Conservation (phyloP, 2,113 vertebrate species). For the Grammomys dolichurus region DNA sequence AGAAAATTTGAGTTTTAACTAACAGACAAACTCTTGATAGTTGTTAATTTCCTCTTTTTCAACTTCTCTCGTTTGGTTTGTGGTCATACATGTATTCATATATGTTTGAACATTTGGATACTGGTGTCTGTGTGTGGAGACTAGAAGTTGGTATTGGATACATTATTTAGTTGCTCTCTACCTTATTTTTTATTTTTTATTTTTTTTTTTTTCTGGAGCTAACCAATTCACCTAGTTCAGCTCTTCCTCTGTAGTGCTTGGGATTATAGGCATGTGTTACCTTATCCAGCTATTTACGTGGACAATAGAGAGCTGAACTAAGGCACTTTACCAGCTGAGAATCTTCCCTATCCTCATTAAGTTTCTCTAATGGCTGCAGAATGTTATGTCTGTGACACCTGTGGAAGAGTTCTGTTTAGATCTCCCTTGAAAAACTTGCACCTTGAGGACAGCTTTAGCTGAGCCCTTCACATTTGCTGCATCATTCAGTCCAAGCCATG, state of each 20-base stretch:
- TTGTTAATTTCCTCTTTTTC: constrained; percentile 13
- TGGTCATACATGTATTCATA: background rate
- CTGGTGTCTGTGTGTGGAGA: background rate
- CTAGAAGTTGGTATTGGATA: background rate
- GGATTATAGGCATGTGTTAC: background rate
- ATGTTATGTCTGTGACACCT: background rate
- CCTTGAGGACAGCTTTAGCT: constrained; percentile 48
- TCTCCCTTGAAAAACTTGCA: background rate
- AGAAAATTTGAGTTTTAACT: background rate
- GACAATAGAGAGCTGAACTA: background rate
- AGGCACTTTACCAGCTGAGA: background rate
- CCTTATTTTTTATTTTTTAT: background rate
- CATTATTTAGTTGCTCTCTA: background rate
- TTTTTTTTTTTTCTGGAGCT: background rate
- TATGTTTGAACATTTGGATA: background rate
- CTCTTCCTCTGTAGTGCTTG: background rate
- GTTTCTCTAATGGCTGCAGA: background rate
- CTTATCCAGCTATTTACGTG: background rate
- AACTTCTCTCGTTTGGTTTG: background rate
- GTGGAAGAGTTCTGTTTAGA: background rate
- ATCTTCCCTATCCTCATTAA: background rate
- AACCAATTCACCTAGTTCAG: background rate
- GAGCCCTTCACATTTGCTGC: constrained; percentile 26
- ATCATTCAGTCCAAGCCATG: background rate
- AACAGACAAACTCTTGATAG: background rate